These are phyloP conservation scores for Eueides isabella DNA, from an alignment of 1,140 invertebrate species.

Conservation along the genomic window DNA sequence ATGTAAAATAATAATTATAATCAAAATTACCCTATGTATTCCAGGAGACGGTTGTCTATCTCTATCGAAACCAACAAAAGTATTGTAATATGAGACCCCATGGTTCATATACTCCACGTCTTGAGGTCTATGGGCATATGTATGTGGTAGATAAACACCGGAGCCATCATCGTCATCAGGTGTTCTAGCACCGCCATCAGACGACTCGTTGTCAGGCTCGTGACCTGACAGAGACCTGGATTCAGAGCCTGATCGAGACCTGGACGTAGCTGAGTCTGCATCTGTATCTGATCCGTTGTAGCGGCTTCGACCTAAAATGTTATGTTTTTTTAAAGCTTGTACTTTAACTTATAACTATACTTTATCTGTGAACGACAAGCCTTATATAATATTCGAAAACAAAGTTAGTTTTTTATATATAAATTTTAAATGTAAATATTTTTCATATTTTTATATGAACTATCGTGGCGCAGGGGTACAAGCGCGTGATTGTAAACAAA, in stretches of 20 bases:
- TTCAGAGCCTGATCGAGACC: slow-evolving; percentile 67
- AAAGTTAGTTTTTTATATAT: too few relatives aligned
- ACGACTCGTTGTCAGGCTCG: slow-evolving; percentile 87
- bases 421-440: too few relatives aligned
- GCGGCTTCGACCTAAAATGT: slow-evolving; percentile 54
- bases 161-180: slow-evolving; percentile 82
- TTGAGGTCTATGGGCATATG: slow-evolving; percentile 61
- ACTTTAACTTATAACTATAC: too few relatives aligned
- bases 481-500: too few relatives aligned
- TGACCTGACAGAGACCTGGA: slow-evolving; percentile 83
- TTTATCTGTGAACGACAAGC: too few relatives aligned
- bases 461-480: too few relatives aligned
- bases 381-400: too few relatives aligned
- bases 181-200: slow-evolving; percentile 85
- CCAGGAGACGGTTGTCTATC: slow-evolving; percentile 71
- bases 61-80: slow-evolving; percentile 81
- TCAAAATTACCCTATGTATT: slow-evolving; percentile 68
- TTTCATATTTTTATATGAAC: too few relatives aligned
- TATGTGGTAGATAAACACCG: slow-evolving; percentile 83
- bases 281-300: slow-evolving; percentile 78
- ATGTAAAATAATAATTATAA: neutral
- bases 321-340: neutral
- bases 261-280: slow-evolving; percentile 75
- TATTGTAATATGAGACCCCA: slow-evolving; percentile 84
- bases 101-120: slow-evolving; percentile 81